These are phyloP conservation scores for Agriopis leucophaearia DNA, from an alignment of 2,888 invertebrate species.

Conservation along the genomic window DNA sequence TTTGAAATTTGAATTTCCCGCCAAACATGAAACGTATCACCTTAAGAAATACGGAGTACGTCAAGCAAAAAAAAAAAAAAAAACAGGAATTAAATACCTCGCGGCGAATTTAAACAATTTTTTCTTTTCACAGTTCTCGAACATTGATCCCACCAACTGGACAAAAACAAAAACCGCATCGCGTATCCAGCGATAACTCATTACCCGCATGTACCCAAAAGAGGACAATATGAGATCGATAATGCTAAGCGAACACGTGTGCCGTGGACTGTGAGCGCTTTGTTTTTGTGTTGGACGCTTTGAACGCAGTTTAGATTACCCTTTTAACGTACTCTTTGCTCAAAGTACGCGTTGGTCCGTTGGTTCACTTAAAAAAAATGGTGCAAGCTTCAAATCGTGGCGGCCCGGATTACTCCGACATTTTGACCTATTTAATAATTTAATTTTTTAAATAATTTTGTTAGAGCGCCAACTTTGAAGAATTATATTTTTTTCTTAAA, in stretches of 20 bases:
- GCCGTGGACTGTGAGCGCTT: conserved; percentile 55
- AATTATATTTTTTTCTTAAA: too few species aligned
- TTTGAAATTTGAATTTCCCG: too few species aligned
- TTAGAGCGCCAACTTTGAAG: too few species aligned
- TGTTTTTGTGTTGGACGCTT: conserved; percentile 61
- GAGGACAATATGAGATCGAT: conserved; percentile 79
- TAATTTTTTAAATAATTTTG: too few species aligned
- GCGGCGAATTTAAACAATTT: neutral
- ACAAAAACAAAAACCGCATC: conserved; percentile 70
- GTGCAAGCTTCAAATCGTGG: too few species aligned
- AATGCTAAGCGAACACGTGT: conserved; percentile 81
- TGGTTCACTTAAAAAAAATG: neutral
- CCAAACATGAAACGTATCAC: too few species aligned
- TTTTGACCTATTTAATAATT: too few species aligned
- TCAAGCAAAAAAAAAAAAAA: neutral
- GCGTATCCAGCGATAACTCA: conserved; percentile 72
- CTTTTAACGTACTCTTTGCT: conserved; percentile 1
- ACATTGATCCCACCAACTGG: conserved; percentile 25
- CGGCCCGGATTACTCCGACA: too few species aligned
- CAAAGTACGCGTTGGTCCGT: neutral
- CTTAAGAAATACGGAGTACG: too few species aligned
- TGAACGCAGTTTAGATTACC: conserved; percentile 39
- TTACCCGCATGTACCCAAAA: conserved; percentile 75
- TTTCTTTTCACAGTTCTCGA: neutral
- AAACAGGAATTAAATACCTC: too few species aligned